Evolutionary conservation across 2,113 vertebrate genomes (phyloP).

Genomic region (Corapipo altera): DNA sequence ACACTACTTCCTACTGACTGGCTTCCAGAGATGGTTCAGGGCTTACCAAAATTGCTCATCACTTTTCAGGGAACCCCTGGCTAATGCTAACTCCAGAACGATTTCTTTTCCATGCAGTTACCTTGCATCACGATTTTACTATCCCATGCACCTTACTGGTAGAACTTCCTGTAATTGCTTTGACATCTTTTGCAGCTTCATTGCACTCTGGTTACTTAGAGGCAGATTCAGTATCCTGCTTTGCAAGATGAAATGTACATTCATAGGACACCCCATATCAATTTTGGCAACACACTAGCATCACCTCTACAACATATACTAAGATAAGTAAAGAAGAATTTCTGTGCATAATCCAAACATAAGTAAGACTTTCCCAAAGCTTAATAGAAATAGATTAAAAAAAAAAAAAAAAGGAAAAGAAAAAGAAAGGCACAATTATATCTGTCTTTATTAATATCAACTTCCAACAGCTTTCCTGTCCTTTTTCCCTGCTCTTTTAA

Average conservation of each 20-base stretch:
- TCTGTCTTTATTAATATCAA: background rate
- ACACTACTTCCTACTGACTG: background rate
- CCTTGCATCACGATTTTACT: background rate
- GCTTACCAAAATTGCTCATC: background rate
- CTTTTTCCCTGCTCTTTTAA: background rate
- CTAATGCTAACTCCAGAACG: background rate
- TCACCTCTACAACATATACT: background rate
- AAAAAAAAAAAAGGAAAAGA: too few species aligned
- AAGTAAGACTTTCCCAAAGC: background rate
- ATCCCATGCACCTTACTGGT: background rate
- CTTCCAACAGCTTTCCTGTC: background rate
- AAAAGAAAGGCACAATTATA: background rate
- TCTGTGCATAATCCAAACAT: background rate
- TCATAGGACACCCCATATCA: background rate
- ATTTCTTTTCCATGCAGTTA: background rate
- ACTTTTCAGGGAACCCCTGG: background rate
- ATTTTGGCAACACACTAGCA: background rate
- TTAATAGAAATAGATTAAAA: background rate
- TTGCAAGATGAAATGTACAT: background rate
- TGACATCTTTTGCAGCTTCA: background rate
- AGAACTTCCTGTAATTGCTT: background rate
- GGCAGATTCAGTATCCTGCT: background rate
- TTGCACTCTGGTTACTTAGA: background rate
- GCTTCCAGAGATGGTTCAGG: background rate
- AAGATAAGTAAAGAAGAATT: background rate